Conservation (phyloP, 2,888 invertebrate genomes). For the Diachrysia chrysitis region DNA sequence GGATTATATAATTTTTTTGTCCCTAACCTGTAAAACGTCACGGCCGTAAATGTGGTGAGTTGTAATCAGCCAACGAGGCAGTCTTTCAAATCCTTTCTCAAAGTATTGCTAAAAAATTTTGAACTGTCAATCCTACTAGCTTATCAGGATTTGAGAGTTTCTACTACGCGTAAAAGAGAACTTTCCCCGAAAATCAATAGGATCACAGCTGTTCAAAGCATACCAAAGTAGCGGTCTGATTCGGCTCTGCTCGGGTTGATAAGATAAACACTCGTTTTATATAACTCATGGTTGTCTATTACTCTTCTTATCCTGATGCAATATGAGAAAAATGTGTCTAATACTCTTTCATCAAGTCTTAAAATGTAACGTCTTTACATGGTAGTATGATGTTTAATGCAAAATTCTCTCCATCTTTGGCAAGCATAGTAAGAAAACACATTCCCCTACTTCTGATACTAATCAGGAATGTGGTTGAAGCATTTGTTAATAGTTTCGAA, state of each 20-base stretch:
- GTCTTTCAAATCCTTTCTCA: background rate
- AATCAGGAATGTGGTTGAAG: background rate
- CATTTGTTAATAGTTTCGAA: background rate
- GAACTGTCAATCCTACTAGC: background rate
- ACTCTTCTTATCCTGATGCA: background rate
- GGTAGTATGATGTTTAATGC: background rate
- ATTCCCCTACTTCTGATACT: background rate
- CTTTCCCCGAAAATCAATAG: conserved; percentile 2
- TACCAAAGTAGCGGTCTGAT: background rate
- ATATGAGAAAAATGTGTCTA: no score
- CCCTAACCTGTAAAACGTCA: no score
- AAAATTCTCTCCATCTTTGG: background rate
- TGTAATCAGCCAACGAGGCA: no score
- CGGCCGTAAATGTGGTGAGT: no score
- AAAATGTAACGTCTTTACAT: background rate
- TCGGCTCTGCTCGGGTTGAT: background rate
- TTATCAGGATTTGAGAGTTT: conserved; percentile 1
- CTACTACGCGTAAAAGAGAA: background rate
- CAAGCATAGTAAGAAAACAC: background rate
- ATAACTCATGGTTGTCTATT: background rate
- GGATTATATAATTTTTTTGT: background rate
- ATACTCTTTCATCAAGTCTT: background rate
- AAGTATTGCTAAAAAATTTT: background rate
- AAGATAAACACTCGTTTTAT: background rate
- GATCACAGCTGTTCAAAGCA: background rate